Evolutionary conservation across 2,888 invertebrate species (phyloP).

Genomic region (Euproctis similis): DNA sequence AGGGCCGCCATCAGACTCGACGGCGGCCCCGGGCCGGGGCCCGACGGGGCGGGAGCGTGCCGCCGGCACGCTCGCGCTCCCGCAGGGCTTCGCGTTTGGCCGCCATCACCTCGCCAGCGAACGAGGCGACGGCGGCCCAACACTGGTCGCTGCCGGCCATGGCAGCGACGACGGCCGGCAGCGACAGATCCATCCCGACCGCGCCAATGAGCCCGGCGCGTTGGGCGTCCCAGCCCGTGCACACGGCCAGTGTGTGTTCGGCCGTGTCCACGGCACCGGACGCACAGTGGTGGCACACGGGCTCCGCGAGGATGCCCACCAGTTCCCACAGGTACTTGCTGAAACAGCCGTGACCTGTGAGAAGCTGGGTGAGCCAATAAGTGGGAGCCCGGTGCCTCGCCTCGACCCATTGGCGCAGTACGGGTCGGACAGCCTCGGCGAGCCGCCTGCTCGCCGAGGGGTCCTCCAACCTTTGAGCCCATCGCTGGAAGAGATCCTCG

Average conservation of each 20-base stretch:
- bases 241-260: not conserved
- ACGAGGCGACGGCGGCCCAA: slow-evolving; percentile 7
- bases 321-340: not conserved
- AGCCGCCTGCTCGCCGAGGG: not conserved
- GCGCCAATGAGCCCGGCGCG: not conserved
- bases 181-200: slow-evolving; percentile 2
- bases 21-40: not conserved
- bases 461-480: not conserved
- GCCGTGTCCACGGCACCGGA: not conserved
- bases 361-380: not conserved
- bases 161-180: slow-evolving; percentile 4
- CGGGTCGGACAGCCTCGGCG: not conserved
- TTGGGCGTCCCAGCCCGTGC: not conserved
- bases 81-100: not conserved
- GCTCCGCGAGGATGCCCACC: not conserved
- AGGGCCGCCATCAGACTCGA: not conserved
- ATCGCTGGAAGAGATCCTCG: slow-evolving; percentile 15
- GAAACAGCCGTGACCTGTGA: not conserved
- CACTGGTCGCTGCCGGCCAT: slow-evolving; percentile 7
- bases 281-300: not conserved
- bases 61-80: not conserved
- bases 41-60: not conserved
- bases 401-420: not conserved
- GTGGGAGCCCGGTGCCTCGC: not conserved
- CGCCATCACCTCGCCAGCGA: not conserved